phyloP scores from a whole-genome alignment of 2,113 vertebrate genomes.

The Anser brachyrhynchus region DNA sequence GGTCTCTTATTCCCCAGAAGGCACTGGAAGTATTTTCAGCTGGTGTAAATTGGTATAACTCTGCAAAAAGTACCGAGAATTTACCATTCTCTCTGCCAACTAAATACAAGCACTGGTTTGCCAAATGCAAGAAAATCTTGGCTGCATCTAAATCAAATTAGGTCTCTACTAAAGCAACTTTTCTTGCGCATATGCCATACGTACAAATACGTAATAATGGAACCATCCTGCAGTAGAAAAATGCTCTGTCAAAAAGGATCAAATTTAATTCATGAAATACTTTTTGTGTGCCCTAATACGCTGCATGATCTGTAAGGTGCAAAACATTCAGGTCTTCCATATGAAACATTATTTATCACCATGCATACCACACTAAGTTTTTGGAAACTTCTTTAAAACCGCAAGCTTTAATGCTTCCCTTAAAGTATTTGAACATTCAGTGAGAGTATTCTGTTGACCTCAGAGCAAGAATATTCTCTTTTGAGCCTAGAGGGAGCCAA shows the following conservation, averaged over 20 bases:
- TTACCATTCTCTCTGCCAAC: neutral
- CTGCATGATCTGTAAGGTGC: neutral
- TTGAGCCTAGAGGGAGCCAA: neutral
- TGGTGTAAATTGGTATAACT: slow-evolving; percentile 1
- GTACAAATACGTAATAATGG: neutral
- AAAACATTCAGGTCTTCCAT: neutral
- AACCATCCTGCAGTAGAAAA: neutral
- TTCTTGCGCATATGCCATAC: neutral
- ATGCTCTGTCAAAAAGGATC: neutral
- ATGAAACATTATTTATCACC: neutral
- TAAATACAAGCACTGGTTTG: neutral
- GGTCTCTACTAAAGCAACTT: neutral
- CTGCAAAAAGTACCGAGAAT: neutral
- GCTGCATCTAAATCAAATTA: neutral
- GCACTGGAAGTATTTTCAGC: neutral
- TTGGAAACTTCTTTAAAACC: neutral
- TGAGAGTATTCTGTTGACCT: neutral
- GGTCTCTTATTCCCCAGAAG: slow-evolving; percentile 37
- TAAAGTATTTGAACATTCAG: neutral
- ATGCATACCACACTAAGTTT: neutral
- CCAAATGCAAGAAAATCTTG: neutral
- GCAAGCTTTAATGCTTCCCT: neutral
- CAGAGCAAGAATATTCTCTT: neutral
- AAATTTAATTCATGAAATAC: neutral
- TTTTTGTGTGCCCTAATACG: neutral